A percentile compares a stretch with the other conserved stretches of the same genome.
Evolutionary conservation across 2,888 invertebrate species (phyloP).

Genomic region (Colletes collaris): DNA sequence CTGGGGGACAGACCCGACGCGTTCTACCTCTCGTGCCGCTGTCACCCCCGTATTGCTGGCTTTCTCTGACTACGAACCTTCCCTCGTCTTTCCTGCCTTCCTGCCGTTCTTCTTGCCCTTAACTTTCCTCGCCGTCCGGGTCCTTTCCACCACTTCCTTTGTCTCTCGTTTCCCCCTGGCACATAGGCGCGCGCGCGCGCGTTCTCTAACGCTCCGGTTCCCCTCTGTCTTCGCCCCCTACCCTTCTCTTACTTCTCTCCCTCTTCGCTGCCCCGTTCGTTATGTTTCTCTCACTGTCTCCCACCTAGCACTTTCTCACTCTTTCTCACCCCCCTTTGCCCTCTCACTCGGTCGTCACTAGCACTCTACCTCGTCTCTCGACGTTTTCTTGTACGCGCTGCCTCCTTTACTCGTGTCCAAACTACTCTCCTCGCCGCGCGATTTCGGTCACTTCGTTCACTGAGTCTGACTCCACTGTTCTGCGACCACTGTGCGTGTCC

Average conservation of each 20-base stretch:
- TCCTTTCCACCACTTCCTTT: slow-evolving; percentile 65
- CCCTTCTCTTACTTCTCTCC: background rate
- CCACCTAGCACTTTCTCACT: slow-evolving; percentile 34
- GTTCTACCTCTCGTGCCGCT: slow-evolving; percentile 46
- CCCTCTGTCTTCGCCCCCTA: slow-evolving; percentile 17
- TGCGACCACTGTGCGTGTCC: slow-evolving; percentile 15
- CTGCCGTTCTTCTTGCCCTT: slow-evolving; percentile 53
- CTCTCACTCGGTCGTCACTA: slow-evolving; percentile 30
- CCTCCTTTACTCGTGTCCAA: slow-evolving; percentile 12
- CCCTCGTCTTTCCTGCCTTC: slow-evolving; percentile 51
- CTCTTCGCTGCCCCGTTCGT: slow-evolving; percentile 3
- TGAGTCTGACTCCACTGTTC: slow-evolving; percentile 22
- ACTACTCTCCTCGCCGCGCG: too few relatives aligned
- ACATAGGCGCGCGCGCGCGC: slow-evolving; percentile 61
- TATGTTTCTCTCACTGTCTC: slow-evolving; percentile 36
- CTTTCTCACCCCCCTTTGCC: slow-evolving; percentile 29
- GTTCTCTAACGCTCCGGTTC: slow-evolving; percentile 9
- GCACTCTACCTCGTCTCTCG: slow-evolving; percentile 22
- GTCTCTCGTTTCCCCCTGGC: slow-evolving; percentile 57
- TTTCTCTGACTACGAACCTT: slow-evolving; percentile 37
- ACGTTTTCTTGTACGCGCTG: slow-evolving; percentile 16
- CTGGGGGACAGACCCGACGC: slow-evolving; percentile 69
- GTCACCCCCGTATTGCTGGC: slow-evolving; percentile 38
- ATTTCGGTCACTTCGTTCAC: slow-evolving; percentile 33
- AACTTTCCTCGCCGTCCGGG: slow-evolving; percentile 48